Conservation (phyloP, 1,140 invertebrate species). For the Cherax destructor region DNA sequence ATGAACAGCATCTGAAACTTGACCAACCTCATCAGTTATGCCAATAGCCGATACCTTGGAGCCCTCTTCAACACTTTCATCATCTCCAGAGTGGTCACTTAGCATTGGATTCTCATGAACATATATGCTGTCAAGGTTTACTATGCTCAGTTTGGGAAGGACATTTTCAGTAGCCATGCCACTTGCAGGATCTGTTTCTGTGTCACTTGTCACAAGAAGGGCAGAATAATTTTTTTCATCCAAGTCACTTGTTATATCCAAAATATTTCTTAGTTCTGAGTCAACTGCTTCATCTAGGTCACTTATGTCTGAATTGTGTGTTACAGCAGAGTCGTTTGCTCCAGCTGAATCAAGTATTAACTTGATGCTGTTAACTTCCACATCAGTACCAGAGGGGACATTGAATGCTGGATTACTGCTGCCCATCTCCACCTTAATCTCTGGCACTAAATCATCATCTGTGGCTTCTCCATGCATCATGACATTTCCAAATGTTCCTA, state of each 20-base stretch:
- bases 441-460: background rate
- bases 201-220: background rate
- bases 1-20: background rate
- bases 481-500: background rate
- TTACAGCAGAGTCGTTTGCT: background rate
- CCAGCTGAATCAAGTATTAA: background rate
- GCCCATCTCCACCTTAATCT: background rate
- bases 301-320: background rate
- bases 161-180: background rate
- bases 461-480: constrained; percentile 12
- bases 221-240: background rate
- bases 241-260: background rate
- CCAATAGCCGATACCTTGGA: background rate
- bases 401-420: background rate
- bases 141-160: background rate
- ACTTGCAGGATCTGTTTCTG: background rate
- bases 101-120: constrained; percentile 15
- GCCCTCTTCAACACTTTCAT: background rate
- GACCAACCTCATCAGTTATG: background rate
- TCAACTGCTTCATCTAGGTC: background rate
- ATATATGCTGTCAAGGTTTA: constrained; percentile 25
- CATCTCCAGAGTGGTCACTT: background rate
- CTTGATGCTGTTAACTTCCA: background rate
- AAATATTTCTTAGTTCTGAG: background rate
- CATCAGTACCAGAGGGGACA: background rate